Percentiles rank a stretch among this genome's conserved stretches.
phyloP scores from a whole-genome alignment of 2,113 vertebrate genomes.

The Xiphophorus maculatus region DNA sequence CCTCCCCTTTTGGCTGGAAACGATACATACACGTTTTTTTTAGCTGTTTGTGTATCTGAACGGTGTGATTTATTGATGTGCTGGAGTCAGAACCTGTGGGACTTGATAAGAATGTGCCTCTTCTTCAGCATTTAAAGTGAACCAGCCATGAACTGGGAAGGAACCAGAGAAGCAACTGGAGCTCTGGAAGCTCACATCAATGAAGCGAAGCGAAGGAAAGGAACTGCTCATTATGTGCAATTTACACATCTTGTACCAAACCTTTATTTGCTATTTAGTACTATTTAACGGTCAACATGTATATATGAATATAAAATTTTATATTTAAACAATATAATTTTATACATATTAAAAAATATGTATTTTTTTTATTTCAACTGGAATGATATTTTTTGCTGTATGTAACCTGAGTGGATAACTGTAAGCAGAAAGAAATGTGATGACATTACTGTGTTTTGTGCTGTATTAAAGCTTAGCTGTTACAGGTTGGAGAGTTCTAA shows the following conservation, averaged over 20 bases:
- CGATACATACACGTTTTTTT: constrained; percentile 6
- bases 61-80: constrained; percentile 40
- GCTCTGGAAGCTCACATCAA: constrained; percentile 4
- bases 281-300: constrained; percentile 37
- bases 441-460: background rate
- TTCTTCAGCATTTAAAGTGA: constrained; percentile 59
- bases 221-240: constrained; percentile 33
- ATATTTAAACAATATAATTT: constrained; percentile 54
- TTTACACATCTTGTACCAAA: constrained; percentile 23
- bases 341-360: constrained; percentile 30
- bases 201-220: background rate
- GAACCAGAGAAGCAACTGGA: background rate
- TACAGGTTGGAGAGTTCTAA: background rate
- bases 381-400: constrained; percentile 44
- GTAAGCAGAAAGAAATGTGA: background rate
- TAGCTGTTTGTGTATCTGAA: constrained; percentile 32
- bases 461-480: background rate
- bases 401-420: constrained; percentile 33
- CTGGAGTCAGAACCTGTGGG: constrained; percentile 47
- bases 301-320: constrained; percentile 43
- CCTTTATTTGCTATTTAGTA: constrained; percentile 8
- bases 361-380: constrained; percentile 43
- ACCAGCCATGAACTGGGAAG: constrained; percentile 12
- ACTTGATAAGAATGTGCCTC: constrained; percentile 70
- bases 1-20: constrained; percentile 27